phyloP scores from a whole-genome alignment of 2,888 invertebrate genomes.

The Crepidodera aurea region DNA sequence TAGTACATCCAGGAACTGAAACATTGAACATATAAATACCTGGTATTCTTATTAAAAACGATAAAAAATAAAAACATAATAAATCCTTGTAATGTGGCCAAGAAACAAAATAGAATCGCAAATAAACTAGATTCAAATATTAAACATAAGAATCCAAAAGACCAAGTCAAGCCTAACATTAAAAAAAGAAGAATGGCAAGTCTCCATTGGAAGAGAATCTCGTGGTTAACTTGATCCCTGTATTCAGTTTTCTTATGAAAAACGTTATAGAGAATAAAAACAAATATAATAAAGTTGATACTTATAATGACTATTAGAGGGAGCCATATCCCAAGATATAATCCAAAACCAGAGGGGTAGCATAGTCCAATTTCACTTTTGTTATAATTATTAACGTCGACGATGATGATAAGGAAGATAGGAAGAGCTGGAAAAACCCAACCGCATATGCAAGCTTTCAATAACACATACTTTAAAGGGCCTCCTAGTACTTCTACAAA shows the following conservation, averaged over 20 bases:
- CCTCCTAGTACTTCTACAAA: constrained; percentile 71
- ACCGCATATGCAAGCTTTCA: constrained; percentile 70
- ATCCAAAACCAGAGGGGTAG: constrained; percentile 65
- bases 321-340: constrained; percentile 66
- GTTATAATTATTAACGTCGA: constrained; percentile 63
- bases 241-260: constrained; percentile 59
- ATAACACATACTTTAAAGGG: constrained; percentile 59
- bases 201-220: constrained; percentile 64
- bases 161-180: constrained; percentile 69
- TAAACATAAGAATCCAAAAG: constrained; percentile 66
- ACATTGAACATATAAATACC: constrained; percentile 61
- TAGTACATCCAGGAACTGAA: constrained; percentile 45
- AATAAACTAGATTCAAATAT: constrained; percentile 50
- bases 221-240: constrained; percentile 45
- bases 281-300: constrained; percentile 68
- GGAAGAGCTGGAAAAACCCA: constrained; percentile 69
- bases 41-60: constrained; percentile 67
- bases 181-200: constrained; percentile 69
- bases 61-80: constrained; percentile 70
- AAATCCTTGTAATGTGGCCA: constrained; percentile 68
- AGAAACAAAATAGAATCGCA: constrained; percentile 65
- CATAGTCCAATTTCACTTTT: constrained; percentile 60
- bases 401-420: constrained; percentile 63
- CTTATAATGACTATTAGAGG: constrained; percentile 65
- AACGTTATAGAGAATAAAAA: constrained; percentile 65